Percentiles rank a stretch among this genome's conserved stretches.
Evolutionary conservation across 1,140 invertebrate species (phyloP).

Genomic region (Cecropterus lyciades): DNA sequence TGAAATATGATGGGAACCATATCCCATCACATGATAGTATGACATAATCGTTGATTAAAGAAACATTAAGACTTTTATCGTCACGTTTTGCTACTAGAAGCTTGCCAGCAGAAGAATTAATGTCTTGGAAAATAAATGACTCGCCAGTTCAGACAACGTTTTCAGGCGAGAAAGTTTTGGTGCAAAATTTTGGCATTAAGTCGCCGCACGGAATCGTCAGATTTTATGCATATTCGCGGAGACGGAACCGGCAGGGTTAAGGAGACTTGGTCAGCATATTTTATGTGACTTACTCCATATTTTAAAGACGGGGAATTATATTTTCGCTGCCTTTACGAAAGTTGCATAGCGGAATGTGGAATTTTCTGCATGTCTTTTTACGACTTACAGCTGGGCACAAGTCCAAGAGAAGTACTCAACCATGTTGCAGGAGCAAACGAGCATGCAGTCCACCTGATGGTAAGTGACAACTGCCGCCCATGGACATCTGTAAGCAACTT

Average conservation of each 20-base stretch:
- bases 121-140: conserved; percentile 4
- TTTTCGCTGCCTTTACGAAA: not conserved
- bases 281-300: not conserved
- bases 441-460: too few relatives aligned
- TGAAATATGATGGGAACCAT: too few relatives aligned
- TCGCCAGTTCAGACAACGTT: not conserved
- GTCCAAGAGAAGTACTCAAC: too few relatives aligned
- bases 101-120: not conserved
- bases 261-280: conserved; percentile 4
- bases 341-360: too few relatives aligned
- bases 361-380: too few relatives aligned
- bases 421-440: too few relatives aligned
- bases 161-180: not conserved
- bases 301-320: not conserved
- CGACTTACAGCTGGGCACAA: too few relatives aligned
- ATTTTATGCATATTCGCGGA: conserved; percentile 1
- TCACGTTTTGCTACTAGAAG: not conserved
- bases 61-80: not conserved
- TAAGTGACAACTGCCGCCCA: too few relatives aligned
- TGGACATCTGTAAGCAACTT: too few relatives aligned
- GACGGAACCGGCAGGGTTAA: not conserved
- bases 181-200: conserved; percentile 10
- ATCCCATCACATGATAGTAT: too few relatives aligned
- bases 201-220: conserved; percentile 3
- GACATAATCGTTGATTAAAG: too few relatives aligned